These are phyloP conservation scores for Pogonocichla stellata DNA, from an alignment of 2,113 vertebrate genomes.

Conservation along the genomic window DNA sequence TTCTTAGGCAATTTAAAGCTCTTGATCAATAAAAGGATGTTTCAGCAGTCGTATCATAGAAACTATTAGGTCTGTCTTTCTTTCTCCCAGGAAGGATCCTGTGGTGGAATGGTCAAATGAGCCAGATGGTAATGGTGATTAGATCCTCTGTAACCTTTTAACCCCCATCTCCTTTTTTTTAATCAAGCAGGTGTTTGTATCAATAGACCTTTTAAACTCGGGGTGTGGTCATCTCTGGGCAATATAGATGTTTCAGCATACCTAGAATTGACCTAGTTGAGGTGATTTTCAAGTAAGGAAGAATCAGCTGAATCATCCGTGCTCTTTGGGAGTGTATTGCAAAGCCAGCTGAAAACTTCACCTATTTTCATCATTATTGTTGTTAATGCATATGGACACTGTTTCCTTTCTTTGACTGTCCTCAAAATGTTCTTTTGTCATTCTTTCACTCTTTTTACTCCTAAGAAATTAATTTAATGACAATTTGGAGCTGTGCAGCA, in stretches of 20 bases:
- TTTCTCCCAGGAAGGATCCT: neutral
- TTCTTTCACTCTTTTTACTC: neutral
- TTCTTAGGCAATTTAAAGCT: neutral
- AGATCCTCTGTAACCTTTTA: neutral
- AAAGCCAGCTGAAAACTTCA: neutral
- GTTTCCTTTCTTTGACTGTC: neutral
- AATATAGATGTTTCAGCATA: neutral
- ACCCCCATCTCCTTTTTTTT: neutral
- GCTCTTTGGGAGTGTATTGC: neutral
- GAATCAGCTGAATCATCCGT: neutral
- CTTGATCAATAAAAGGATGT: neutral
- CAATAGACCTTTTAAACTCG: neutral
- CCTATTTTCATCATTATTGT: neutral
- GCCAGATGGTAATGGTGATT: neutral
- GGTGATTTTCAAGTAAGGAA: neutral
- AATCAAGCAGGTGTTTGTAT: neutral
- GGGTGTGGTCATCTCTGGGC: neutral
- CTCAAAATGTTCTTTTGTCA: neutral
- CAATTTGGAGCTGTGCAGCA: neutral
- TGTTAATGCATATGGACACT: neutral
- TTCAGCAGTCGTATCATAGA: neutral
- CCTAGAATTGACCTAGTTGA: neutral
- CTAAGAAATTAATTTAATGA: neutral
- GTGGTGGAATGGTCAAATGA: neutral
- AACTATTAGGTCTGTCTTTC: neutral